Percentiles rank a stretch among this genome's conserved stretches.
Evolutionary conservation across 2,888 invertebrate genomes (phyloP).

Genomic region (Mesopsocus fuscifrons): DNA sequence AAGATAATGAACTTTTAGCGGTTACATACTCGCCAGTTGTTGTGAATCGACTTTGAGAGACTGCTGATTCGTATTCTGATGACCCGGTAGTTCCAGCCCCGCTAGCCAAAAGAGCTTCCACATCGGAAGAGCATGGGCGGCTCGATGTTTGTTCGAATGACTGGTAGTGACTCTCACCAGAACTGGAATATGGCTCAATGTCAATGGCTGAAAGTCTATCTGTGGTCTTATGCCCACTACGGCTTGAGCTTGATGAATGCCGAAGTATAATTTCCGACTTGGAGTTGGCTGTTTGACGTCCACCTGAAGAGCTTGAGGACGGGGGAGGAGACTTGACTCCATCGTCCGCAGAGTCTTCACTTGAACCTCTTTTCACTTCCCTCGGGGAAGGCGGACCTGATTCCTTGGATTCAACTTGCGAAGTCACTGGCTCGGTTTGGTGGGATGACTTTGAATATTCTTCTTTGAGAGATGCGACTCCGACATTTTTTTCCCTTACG

Average conservation of each 20-base stretch:
- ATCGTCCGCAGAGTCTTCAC: constrained; percentile 27
- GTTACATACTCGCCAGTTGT: constrained; percentile 75
- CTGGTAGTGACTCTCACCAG: constrained; percentile 75
- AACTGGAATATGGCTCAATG: constrained; percentile 65
- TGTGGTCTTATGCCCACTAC: constrained; percentile 23
- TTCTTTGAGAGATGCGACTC: not conserved
- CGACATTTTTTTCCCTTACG: too few species aligned
- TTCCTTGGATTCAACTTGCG: not conserved
- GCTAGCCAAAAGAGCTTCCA: constrained; percentile 47
- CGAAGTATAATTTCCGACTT: constrained; percentile 15
- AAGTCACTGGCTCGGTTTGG: not conserved
- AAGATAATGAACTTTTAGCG: constrained; percentile 71
- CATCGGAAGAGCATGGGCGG: constrained; percentile 69
- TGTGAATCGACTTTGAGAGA: constrained; percentile 51
- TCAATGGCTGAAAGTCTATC: constrained; percentile 61
- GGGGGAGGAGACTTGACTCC: constrained; percentile 28
- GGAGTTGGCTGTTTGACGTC: constrained; percentile 19
- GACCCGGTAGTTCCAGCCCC: constrained; percentile 34
- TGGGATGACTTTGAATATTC: too few species aligned
- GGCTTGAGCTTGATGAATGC: constrained; percentile 22
- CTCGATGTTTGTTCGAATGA: constrained; percentile 70
- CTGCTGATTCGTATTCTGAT: constrained; percentile 72
- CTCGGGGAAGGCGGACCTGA: not conserved
- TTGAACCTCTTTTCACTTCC: constrained; percentile 24
- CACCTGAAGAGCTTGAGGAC: constrained; percentile 24